phyloP scores from a whole-genome alignment of 2,797 vertebrate genomes.

The Lophius americanus region DNA sequence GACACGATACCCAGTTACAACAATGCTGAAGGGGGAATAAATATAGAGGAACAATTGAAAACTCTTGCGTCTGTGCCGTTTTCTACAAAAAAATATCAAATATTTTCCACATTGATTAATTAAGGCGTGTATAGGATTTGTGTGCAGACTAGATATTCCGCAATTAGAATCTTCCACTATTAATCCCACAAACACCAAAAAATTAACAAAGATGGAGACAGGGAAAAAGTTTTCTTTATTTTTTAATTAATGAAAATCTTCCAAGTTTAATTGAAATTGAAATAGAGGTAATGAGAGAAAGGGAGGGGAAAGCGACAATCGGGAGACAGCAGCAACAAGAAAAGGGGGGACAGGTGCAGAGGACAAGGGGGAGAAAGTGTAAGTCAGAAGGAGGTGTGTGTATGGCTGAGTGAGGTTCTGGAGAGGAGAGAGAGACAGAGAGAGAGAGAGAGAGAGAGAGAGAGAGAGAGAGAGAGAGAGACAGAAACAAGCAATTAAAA shows the following conservation, averaged over 20 bases:
- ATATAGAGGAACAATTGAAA: slow-evolving; percentile 5
- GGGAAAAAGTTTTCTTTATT: slow-evolving; percentile 6
- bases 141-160: background rate
- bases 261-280: slow-evolving; percentile 9
- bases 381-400: background rate
- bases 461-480: slow-evolving; percentile 39
- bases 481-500: slow-evolving; percentile 85
- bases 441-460: slow-evolving; percentile 32
- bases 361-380: slow-evolving; percentile 8
- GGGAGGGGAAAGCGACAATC: background rate
- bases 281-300: slow-evolving; percentile 16
- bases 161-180: slow-evolving; percentile 3
- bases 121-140: background rate
- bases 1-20: slow-evolving; percentile 97
- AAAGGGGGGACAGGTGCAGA: slow-evolving; percentile 29
- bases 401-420: no score
- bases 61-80: background rate
- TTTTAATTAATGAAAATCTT: background rate
- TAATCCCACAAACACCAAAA: slow-evolving; percentile 6
- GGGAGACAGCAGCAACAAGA: slow-evolving; percentile 28
- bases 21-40: slow-evolving; percentile 84
- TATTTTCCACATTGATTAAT: background rate
- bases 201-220: background rate
- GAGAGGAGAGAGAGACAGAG: slow-evolving; percentile 15
- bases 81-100: slow-evolving; percentile 2